Evolutionary conservation across 2,113 vertebrate species (phyloP).

Genomic region (Tragelaphus scriptus): DNA sequence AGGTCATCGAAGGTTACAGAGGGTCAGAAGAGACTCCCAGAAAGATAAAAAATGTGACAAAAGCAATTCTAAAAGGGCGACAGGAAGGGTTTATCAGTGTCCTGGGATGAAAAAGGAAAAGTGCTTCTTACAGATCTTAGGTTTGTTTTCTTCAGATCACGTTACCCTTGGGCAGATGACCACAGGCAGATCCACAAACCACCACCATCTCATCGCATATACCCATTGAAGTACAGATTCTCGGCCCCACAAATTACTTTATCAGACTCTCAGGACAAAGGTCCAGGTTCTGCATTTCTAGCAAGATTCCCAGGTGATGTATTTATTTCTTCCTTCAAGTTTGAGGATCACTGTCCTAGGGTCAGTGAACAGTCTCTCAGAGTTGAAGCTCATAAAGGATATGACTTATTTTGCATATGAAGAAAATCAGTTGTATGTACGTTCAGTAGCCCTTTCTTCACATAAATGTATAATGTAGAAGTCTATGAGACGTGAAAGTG

Average conservation of each 20-base stretch:
- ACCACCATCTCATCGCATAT: neutral
- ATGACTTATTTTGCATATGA: neutral
- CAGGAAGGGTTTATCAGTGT: neutral
- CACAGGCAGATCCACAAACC: neutral
- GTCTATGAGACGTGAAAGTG: neutral
- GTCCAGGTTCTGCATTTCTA: neutral
- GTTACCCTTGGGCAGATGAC: neutral
- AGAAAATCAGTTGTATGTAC: neutral
- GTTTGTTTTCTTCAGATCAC: neutral
- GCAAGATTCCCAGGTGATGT: neutral
- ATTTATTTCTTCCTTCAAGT: neutral
- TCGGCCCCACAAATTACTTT: no score
- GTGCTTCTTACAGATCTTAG: neutral
- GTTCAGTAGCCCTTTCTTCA: neutral
- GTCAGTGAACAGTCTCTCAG: neutral
- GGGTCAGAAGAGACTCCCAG: neutral
- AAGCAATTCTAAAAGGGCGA: neutral
- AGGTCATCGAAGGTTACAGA: neutral
- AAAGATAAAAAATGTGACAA: neutral
- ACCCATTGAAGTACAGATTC: neutral
- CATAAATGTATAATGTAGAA: neutral
- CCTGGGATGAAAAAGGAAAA: neutral
- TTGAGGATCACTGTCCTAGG: neutral
- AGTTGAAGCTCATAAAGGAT: neutral
- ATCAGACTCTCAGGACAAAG: neutral